A percentile compares a stretch with the other conserved stretches of the same genome.
phyloP scores from a whole-genome alignment of 2,113 vertebrate species.

The Thalassarche chlororhynchos region DNA sequence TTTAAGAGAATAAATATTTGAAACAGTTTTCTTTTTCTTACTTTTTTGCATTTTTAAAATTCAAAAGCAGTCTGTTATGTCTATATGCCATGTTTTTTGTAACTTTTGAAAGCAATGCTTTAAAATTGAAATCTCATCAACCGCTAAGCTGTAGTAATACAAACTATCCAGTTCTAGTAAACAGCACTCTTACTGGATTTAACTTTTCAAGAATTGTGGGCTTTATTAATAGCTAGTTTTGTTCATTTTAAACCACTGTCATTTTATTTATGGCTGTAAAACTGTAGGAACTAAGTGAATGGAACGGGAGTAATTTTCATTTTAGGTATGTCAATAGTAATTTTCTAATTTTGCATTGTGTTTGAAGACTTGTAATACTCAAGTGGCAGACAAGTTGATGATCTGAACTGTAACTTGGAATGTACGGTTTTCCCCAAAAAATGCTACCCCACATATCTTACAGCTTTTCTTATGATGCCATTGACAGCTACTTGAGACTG shows the following conservation, averaged over 20 bases:
- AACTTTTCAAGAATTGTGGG: not conserved
- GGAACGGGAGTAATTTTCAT: not conserved
- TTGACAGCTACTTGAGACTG: not conserved
- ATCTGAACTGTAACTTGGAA: not conserved
- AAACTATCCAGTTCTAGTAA: not conserved
- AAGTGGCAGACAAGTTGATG: not conserved
- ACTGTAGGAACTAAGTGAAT: not conserved
- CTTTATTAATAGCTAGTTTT: not conserved
- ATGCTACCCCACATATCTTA: not conserved
- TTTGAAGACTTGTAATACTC: not conserved
- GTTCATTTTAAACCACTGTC: not conserved
- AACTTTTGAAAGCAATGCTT: not conserved
- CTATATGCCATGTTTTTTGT: not conserved
- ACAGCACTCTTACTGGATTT: not conserved
- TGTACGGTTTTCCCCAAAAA: rapidly evolving
- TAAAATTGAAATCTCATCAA: not conserved
- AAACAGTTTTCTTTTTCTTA: not conserved
- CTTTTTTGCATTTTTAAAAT: not conserved
- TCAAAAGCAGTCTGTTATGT: not conserved
- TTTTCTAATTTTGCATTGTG: not conserved
- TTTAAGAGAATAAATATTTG: not conserved
- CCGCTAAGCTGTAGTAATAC: not conserved
- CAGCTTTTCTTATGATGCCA: not conserved
- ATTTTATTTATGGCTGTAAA: not conserved
- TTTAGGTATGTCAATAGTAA: not conserved